phyloP scores from a whole-genome alignment of 2,888 invertebrate genomes.

The Ctena decussata region DNA sequence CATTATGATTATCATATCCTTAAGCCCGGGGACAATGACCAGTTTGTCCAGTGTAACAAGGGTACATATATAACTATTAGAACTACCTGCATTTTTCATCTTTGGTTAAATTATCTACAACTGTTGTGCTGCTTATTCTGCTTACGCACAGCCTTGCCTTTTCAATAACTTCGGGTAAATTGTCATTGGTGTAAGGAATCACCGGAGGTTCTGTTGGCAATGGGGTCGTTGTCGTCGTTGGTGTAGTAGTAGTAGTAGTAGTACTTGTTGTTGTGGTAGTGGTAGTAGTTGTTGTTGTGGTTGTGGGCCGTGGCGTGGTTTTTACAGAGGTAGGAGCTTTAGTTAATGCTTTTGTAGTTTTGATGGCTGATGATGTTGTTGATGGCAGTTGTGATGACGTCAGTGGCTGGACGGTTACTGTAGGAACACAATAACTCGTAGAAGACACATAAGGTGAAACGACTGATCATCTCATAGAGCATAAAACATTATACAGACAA shows the following conservation, averaged over 20 bases:
- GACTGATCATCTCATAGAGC: too few species aligned
- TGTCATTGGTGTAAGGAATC: constrained; percentile 4
- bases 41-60: too few species aligned
- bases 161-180: not conserved
- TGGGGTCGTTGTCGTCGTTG: constrained; percentile 58
- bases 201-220: constrained; percentile 59
- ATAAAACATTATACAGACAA: too few species aligned
- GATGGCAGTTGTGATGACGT: not conserved
- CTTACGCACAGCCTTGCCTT: not conserved
- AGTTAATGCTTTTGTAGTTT: not conserved
- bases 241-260: constrained; percentile 46
- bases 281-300: not conserved
- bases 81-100: not conserved
- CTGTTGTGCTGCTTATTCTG: not conserved
- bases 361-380: not conserved
- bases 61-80: too few species aligned
- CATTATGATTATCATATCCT: too few species aligned
- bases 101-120: not conserved
- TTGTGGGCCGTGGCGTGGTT: not conserved
- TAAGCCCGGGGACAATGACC: too few species aligned
- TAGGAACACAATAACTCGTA: too few species aligned
- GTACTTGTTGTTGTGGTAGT: not conserved
- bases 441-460: too few species aligned
- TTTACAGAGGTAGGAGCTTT: not conserved
- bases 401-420: not conserved